Base-by-base conservation (phyloP, 2,113 vertebrate genomes). In the Antennarius striatus region DNA sequence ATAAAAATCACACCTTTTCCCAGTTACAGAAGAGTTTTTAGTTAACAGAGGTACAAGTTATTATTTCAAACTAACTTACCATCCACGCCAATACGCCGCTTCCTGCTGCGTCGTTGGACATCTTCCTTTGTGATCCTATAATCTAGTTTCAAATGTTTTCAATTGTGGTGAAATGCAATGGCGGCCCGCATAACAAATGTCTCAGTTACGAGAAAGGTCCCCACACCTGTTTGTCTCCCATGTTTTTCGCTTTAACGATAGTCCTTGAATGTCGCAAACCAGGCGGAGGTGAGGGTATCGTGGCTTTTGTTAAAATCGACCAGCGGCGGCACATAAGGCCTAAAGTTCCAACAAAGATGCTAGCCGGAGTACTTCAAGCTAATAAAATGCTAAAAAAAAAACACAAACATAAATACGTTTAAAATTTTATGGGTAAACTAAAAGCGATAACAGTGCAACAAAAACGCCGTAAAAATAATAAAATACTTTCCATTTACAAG, bases 21-120 rank as follows among this genome's bases (percentile, higher is more conserved):
- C 3, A 9, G 11, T 52, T 29, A 47, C 10, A 2, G 50, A 28
- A 10, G 10, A 3, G 2, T 10, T 2, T 29, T 17, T 22, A 6
- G 12, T 6, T 14, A 2, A 5, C 10, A 28, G 28, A 59, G 48
- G 0, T 3, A 2, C 1, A 17, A 28, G 8, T 59, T 28, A 5
- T 14, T 45, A 1, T 9, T 4, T 10, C 4, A 65, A 72, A 74
- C 1, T 63, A 75, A 94, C 93, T 95, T 76, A 95, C 95, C 94
- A 94, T 82, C 94, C 94, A 95, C 42, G 93, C 92, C 82, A 95
- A 81, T 49, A 81, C 91, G 5, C 92, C 90, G 75, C 94, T 91
- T 1, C 94, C 93, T 56, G 94, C 93, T 52, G 93, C 94, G 63
- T 94, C 94, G 90, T 96, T 96, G 86, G 96, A 96, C 96, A 98